These are phyloP conservation scores for Sternarchorhynchus goeldii DNA, from an alignment of 2,797 vertebrate species.

Conservation along the genomic window DNA sequence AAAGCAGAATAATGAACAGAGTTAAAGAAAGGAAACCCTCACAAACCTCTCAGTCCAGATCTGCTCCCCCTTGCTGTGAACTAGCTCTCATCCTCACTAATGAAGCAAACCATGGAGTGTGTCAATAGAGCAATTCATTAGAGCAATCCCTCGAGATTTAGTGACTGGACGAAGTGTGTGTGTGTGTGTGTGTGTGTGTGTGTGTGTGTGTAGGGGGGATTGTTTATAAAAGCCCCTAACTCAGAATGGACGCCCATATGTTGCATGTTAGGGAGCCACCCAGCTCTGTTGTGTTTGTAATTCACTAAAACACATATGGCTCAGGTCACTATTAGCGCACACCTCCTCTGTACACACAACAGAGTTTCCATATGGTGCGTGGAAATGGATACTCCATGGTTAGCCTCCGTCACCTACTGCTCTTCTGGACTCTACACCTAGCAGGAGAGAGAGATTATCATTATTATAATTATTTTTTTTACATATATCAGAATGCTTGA, in stretches of 20 bases:
- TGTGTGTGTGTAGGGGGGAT: constrained; percentile 16
- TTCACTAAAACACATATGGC: constrained; percentile 83
- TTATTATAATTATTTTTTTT: too few species aligned
- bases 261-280: constrained; percentile 81
- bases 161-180: constrained; percentile 38
- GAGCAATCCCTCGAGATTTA: constrained; percentile 73
- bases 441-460: constrained; percentile 6
- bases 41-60: constrained; percentile 26
- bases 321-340: constrained; percentile 87
- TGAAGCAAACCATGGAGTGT: constrained; percentile 82
- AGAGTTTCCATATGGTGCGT: constrained; percentile 89
- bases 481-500: too few species aligned
- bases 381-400: constrained; percentile 58
- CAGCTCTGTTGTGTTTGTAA: constrained; percentile 79
- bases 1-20: constrained; percentile 47
- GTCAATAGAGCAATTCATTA: constrained; percentile 86
- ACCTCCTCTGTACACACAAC: constrained; percentile 85
- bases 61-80: constrained; percentile 29
- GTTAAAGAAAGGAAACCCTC: constrained; percentile 31
- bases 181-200: constrained; percentile 28
- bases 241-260: constrained; percentile 82
- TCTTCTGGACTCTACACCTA: constrained; percentile 41
- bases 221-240: constrained; percentile 70
- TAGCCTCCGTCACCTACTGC: constrained; percentile 73
- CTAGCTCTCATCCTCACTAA: constrained; percentile 68